A percentile compares a stretch with the other conserved stretches of the same genome.
Evolutionary conservation across 2,888 invertebrate species (phyloP).

Genomic region (Lasioglossum vierecki): DNA sequence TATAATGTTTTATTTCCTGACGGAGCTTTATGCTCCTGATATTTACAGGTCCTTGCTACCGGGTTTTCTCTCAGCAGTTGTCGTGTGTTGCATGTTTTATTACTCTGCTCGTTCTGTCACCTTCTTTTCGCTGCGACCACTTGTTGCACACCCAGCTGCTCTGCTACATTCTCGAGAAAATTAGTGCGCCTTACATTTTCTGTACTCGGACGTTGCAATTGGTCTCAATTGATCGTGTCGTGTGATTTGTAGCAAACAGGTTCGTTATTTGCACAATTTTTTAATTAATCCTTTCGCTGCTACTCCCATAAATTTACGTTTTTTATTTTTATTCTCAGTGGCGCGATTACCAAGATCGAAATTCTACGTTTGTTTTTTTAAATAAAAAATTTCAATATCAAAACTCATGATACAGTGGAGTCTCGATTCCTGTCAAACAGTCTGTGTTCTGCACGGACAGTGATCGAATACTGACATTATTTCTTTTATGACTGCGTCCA

Average conservation of each 20-base stretch:
- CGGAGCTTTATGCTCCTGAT: neutral
- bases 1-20: conserved; percentile 5
- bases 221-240: neutral
- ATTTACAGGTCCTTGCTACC: conserved; percentile 1
- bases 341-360: too few relatives aligned
- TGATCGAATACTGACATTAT: too few relatives aligned
- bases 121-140: conserved; percentile 6
- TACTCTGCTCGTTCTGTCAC: neutral
- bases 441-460: too few relatives aligned
- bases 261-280: neutral
- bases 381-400: too few relatives aligned
- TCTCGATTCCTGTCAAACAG: too few relatives aligned
- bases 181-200: neutral
- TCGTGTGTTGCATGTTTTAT: neutral
- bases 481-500: too few relatives aligned
- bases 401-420: too few relatives aligned
- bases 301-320: too few relatives aligned
- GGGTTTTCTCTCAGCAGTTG: neutral
- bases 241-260: neutral
- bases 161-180: neutral
- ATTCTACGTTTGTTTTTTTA: too few relatives aligned
- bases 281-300: neutral
- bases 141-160: neutral
- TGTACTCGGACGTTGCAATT: neutral
- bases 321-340: too few relatives aligned